Base-by-base conservation (phyloP, 2,888 invertebrate genomes). In the Dryomyza anilis region DNA sequence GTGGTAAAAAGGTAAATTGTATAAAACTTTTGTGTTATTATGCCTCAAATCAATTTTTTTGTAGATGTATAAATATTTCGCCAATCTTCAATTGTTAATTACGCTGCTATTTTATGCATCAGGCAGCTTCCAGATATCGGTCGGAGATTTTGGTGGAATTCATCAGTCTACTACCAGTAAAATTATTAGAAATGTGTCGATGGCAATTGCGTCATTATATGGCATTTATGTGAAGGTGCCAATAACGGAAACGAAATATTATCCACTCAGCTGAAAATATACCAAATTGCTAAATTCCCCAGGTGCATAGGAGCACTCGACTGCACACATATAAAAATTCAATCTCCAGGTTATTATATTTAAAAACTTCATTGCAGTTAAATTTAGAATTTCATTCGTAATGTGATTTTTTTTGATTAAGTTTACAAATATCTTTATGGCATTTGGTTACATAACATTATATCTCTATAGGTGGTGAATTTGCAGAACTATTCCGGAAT, bases 401-500 rank as follows among this genome's bases (percentile, higher is more conserved):
- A 8, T 33, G 33, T 12, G 7, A 8, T 33, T 33, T 33, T 8
- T 33, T 33, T 33, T 33, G 33, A n/a, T n/a, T n/a, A n/a, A n/a
- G n/a, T n/a, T n/a, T n/a, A n/a, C n/a, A n/a, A n/a, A n/a, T n/a
- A n/a, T 33, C 12, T 33, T 33, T 33, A 8, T 6, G 6, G 33
- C 33, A 33, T 33, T 12, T 33, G 12, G n/a, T n/a, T n/a, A n/a
- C n/a, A 33, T 33, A 33, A 33, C 12, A 33, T 33, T 33, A 6
- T 8, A 12, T 33, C 12, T 33, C 12, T 33, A 6, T 8, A 56
- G 56, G 56, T 55, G 63, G 56, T 25, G 43, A 59, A n/a, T 55
- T 27, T 45, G 59, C 53, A 29, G 59, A 64, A 64, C 21, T 58
- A 14, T 64, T 64, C 45, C 50, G 64, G 21, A 64, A 64, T 43